Conservation (phyloP, 2,113 vertebrate species). For the Cinclus cinclus region DNA sequence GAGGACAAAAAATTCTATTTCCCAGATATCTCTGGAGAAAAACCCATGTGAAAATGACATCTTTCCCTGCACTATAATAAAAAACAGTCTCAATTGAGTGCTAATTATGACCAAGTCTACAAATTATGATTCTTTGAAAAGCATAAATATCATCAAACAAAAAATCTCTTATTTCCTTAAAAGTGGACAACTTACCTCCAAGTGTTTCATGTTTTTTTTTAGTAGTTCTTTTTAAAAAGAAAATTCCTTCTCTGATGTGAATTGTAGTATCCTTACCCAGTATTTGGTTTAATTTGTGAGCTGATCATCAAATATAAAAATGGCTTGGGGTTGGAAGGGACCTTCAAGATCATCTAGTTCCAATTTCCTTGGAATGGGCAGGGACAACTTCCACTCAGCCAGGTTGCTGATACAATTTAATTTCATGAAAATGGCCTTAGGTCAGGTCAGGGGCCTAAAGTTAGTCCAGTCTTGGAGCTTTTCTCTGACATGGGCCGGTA, state of each 20-base stretch:
- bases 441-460: not conserved
- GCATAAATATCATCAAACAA: not conserved
- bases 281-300: not conserved
- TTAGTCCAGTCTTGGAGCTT: not conserved
- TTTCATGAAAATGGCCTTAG: not conserved
- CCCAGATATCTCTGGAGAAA: not conserved
- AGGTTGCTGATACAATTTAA: not conserved
- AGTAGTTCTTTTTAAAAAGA: not conserved
- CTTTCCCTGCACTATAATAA: not conserved
- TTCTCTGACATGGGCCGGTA: not conserved
- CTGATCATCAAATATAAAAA: not conserved
- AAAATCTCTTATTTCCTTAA: not conserved
- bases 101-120: not conserved
- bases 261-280: not conserved
- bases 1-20: slow-evolving; percentile 27
- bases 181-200: not conserved
- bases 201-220: not conserved
- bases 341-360: not conserved
- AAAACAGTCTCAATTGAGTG: not conserved
- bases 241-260: not conserved
- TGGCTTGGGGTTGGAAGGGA: not conserved
- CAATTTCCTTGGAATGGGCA: not conserved
- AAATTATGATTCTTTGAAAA: not conserved
- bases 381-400: not conserved
- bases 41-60: slow-evolving; percentile 25